phyloP scores from a whole-genome alignment of 2,113 vertebrate species.

The Phalacrocorax aristotelis region DNA sequence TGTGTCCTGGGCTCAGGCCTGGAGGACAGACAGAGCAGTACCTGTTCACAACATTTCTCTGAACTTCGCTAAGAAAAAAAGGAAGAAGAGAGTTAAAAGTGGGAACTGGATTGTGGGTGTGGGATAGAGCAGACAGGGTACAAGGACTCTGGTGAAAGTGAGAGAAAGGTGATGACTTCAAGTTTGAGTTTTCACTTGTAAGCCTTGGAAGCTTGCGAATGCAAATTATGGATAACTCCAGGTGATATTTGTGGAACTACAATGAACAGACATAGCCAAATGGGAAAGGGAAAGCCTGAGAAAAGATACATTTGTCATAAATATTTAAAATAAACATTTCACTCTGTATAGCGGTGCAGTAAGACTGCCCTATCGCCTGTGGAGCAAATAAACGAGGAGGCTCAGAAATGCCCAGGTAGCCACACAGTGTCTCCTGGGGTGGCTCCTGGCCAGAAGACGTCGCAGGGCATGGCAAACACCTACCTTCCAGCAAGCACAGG shows the following conservation, averaged over 20 bases:
- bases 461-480: neutral
- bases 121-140: neutral
- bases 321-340: neutral
- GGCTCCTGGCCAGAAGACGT: neutral
- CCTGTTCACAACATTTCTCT: neutral
- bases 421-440: neutral
- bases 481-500: too few relatives aligned
- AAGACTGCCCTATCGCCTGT: neutral
- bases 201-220: neutral
- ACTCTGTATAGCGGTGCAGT: neutral
- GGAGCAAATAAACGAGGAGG: neutral
- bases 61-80: neutral
- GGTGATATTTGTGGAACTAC: neutral
- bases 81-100: neutral
- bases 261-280: neutral
- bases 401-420: neutral
- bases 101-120: neutral
- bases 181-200: neutral
- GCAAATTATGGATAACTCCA: neutral
- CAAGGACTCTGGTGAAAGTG: neutral
- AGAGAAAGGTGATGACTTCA: neutral
- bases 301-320: neutral
- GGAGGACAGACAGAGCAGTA: neutral
- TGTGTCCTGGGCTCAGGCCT: neutral
- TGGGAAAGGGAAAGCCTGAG: neutral